Evolutionary conservation across 2,888 invertebrate genomes (phyloP).

Genomic region (Drosophila setosimentum): DNA sequence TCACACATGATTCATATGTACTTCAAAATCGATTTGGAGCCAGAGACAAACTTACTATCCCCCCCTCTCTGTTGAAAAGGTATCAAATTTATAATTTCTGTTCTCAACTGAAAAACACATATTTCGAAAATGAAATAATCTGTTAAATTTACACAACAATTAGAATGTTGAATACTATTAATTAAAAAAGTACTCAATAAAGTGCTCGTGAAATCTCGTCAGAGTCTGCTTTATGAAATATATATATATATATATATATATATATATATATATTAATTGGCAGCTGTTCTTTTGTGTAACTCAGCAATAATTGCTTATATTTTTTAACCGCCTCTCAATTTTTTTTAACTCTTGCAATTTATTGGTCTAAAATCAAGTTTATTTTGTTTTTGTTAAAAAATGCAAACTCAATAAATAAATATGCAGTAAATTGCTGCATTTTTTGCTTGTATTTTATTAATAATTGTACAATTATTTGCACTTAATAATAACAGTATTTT

Average conservation of each 20-base stretch:
- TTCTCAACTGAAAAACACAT: not conserved
- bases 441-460: not conserved
- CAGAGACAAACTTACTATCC: too few relatives aligned
- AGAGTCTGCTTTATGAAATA: not conserved
- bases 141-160: not conserved
- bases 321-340: not conserved
- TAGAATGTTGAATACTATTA: not conserved
- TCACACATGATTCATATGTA: not conserved
- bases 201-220: not conserved
- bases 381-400: not conserved
- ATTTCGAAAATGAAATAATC: not conserved
- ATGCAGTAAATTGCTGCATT: accelerated
- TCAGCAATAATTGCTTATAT: not conserved
- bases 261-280: too few relatives aligned
- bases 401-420: not conserved
- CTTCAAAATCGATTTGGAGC: not conserved
- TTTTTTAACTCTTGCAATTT: not conserved
- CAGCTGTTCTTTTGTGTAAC: not conserved
- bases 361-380: not conserved
- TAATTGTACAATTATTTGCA: not conserved
- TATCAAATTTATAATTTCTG: not conserved
- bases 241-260: too few relatives aligned
- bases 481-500: not conserved
- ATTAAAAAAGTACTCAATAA: not conserved
- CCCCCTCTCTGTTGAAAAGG: not conserved